These are phyloP conservation scores for Latrodectus geometricus DNA, from an alignment of 1,140 invertebrate genomes.

Conservation along the genomic window DNA sequence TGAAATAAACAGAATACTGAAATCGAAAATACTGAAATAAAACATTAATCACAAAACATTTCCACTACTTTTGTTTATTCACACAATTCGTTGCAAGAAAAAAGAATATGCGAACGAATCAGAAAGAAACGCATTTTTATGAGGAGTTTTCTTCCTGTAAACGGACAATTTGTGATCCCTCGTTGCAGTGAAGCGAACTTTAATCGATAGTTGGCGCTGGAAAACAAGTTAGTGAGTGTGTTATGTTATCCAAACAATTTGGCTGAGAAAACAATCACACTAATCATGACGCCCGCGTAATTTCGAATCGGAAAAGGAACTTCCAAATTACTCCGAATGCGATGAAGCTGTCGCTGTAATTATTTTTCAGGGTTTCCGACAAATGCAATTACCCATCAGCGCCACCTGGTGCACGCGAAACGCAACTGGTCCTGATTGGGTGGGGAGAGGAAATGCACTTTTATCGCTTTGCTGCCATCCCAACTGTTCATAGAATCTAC, in stretches of 20 bases:
- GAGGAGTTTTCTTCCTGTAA: too few relatives aligned
- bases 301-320: conserved; percentile 1
- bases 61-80: too few relatives aligned
- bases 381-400: neutral
- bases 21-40: too few relatives aligned
- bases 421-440: neutral
- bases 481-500: neutral
- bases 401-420: neutral
- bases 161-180: too few relatives aligned
- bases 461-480: neutral
- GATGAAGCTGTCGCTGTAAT: conserved; percentile 1
- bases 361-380: neutral
- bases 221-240: too few relatives aligned
- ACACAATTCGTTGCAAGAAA: too few relatives aligned
- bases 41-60: too few relatives aligned
- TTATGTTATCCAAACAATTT: neutral
- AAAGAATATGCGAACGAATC: too few relatives aligned
- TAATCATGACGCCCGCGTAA: neutral
- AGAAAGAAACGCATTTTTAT: too few relatives aligned
- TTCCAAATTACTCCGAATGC: conserved; percentile 1
- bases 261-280: neutral
- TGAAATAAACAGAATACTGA: too few relatives aligned
- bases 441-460: neutral
- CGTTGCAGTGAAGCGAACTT: too few relatives aligned
- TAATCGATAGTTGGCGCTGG: too few relatives aligned